phyloP scores from a whole-genome alignment of 2,113 vertebrate genomes.

The Fukomys damarensis region DNA sequence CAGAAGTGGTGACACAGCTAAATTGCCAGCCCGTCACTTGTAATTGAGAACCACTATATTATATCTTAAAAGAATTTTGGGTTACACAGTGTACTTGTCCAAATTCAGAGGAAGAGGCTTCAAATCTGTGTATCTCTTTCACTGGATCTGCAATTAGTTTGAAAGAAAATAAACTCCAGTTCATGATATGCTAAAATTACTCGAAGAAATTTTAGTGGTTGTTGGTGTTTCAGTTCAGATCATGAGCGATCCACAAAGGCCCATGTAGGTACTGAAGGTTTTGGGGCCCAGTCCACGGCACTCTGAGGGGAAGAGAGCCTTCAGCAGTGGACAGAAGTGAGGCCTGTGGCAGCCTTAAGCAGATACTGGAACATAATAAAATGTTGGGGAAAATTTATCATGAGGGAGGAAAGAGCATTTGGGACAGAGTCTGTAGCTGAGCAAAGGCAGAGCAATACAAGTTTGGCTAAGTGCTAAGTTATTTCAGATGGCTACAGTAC shows the following conservation, averaged over 20 bases:
- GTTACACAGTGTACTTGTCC: not conserved
- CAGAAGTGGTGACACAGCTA: too few relatives aligned
- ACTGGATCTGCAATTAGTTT: not conserved
- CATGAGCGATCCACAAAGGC: too few relatives aligned
- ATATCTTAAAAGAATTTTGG: not conserved
- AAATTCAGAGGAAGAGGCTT: not conserved
- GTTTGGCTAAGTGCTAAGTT: not conserved
- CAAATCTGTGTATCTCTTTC: not conserved
- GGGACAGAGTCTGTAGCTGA: not conserved
- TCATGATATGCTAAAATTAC: not conserved
- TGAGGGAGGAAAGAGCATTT: not conserved
- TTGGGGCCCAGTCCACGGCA: not conserved
- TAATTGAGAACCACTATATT: not conserved
- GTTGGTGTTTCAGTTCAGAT: not conserved
- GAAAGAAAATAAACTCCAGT: slow-evolving; percentile 25
- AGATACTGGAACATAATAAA: not conserved
- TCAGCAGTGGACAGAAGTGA: not conserved
- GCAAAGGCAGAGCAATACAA: not conserved
- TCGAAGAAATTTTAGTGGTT: not conserved
- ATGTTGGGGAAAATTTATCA: not conserved
- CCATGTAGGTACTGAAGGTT: not conserved
- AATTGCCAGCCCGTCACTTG: too few relatives aligned
- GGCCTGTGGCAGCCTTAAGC: not conserved
- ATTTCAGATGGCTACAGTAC: not conserved
- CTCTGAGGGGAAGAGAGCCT: not conserved